Percentiles rank a stretch among this genome's conserved stretches.
Evolutionary conservation across 2,797 vertebrate genomes (phyloP).

Genomic region (Rhadinocentrus ornatus): DNA sequence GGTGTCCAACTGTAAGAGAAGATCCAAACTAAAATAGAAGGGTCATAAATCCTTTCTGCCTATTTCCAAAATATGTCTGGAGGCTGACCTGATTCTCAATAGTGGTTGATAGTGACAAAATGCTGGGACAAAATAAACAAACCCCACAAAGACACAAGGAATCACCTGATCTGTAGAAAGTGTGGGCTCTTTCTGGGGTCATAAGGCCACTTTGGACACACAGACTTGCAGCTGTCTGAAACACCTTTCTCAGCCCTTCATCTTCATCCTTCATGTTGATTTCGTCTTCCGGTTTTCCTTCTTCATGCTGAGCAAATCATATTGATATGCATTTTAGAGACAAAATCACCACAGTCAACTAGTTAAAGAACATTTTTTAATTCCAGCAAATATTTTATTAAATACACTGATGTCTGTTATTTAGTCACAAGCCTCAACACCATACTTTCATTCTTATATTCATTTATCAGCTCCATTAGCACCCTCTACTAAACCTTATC

Average conservation of each 20-base stretch:
- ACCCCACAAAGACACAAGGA: not conserved
- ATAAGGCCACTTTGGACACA: constrained; percentile 71
- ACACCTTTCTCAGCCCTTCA: constrained; percentile 59
- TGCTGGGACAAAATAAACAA: not conserved
- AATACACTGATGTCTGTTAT: not conserved
- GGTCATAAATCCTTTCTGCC: too few species aligned
- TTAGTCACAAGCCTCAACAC: not conserved
- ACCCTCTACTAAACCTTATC: not conserved
- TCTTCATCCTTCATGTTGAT: constrained; percentile 29
- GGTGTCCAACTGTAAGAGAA: too few species aligned
- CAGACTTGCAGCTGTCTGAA: constrained; percentile 68
- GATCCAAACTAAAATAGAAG: too few species aligned
- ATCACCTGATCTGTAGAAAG: constrained; percentile 82
- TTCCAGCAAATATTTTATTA: not conserved
- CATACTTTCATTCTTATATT: not conserved
- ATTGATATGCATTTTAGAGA: not conserved
- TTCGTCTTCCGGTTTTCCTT: constrained; percentile 10
- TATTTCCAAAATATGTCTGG: too few species aligned
- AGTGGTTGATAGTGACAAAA: not conserved
- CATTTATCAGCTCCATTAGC: not conserved
- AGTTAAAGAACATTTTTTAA: not conserved
- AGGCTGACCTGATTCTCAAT: too few species aligned
- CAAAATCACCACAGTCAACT: not conserved
- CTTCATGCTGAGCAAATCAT: constrained; percentile 21
- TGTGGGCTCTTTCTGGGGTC: constrained; percentile 64